Evolutionary conservation across 2,113 vertebrate genomes (phyloP), one percentile per base, ranked within the genome.

Genomic region (Erpornis zantholeuca): DNA sequence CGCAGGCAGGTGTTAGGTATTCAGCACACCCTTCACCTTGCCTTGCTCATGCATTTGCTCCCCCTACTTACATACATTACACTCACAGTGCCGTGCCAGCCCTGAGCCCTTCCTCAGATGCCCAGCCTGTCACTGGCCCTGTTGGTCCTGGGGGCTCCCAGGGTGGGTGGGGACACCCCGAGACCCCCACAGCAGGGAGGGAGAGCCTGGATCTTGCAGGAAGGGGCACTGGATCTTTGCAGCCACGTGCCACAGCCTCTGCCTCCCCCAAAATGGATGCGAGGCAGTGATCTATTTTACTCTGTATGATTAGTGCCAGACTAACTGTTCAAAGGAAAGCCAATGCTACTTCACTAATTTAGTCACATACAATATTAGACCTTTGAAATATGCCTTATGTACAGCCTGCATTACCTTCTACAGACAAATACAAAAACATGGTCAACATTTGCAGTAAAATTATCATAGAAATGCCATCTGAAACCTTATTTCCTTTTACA

Each of bases 401-500:
- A 93, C 96, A 96, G 87, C 91, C 90, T 90, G 96, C 96, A 98
- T 98, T 97, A 97, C 98, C 97, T 98, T 97, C 95, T 90, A 84
- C 96, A 97, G 97, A 97, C 97, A 98, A 97, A 97, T 88, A 96
- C 97, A 97, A 97, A 96, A 98, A 97, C 98, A 98, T 97, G 98
- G 98, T 98, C 98, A 97, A 97, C 98, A 97, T 97, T 97, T 95
- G 98, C 98, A 97, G 97, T 98, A 97, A 98, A 98, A 98, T 98
- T 98, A 98, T 98, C 98, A 98, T 98, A 98, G 98, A 98, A 98
- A 98, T 97, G 97, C 97, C 97, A 98, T 98, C 97, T 98, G 96
- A 97, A 98, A 97, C 96, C 98, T 98, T 98, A 98, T 98, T 98
- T 98, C 97, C 97, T 97, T 96, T 98, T 97, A 97, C 96, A 97